Conservation (phyloP, 2,797 vertebrate genomes). For the Coluber constrictor region DNA sequence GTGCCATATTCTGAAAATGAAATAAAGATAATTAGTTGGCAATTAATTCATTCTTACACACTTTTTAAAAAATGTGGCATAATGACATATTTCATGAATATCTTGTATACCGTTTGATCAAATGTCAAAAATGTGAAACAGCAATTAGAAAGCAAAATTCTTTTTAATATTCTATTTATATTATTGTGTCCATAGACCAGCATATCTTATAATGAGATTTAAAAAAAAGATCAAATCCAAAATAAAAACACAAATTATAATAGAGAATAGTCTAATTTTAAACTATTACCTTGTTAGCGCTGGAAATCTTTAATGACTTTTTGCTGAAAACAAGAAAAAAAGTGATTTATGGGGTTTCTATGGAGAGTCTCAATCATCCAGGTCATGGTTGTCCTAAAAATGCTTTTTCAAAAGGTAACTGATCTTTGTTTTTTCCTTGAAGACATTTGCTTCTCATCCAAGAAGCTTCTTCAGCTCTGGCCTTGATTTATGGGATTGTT, state of each 20-base stretch:
- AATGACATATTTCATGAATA: conserved; percentile 32
- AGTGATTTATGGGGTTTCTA: background rate
- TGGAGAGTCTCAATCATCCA: background rate
- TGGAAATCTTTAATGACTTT: background rate
- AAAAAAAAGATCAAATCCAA: background rate
- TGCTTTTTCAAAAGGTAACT: background rate
- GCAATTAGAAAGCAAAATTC: background rate
- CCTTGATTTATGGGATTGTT: background rate
- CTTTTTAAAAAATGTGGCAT: conserved; percentile 40
- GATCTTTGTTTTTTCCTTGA: background rate
- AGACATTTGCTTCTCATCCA: background rate
- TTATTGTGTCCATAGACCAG: background rate
- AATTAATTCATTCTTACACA: conserved; percentile 53
- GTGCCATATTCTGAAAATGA: conserved; percentile 55
- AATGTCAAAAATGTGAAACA: background rate
- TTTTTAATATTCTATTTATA: background rate
- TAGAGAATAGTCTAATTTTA: background rate
- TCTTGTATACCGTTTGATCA: conserved; percentile 1
- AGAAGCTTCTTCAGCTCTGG: background rate
- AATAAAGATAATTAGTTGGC: conserved; percentile 61
- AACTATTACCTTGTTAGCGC: background rate
- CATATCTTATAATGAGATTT: background rate
- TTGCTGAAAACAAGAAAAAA: background rate
- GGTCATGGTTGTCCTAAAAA: background rate
- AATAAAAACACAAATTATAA: background rate